Base-by-base conservation (phyloP, 1,140 invertebrate species). In the Ylistrum balloti region DNA sequence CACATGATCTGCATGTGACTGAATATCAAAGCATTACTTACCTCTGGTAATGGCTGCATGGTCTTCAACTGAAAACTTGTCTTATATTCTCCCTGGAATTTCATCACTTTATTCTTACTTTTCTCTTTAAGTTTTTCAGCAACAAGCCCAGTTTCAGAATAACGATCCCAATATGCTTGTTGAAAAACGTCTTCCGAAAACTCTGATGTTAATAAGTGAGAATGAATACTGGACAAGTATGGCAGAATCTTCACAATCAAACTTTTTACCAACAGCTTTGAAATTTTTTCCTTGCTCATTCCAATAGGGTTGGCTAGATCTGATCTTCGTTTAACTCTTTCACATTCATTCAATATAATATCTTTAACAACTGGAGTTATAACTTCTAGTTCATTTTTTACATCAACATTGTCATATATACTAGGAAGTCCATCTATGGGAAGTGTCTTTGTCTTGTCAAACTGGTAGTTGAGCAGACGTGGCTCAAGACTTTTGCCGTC, bases 51-150 rank as follows among this genome's bases (percentile, higher is more conserved):
- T n/a, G 56, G 56, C 1, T 5, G 56, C 56, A 5, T n/a, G 5
- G 56, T 74, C 56, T n/a, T 74, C n/a, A 74, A n/a, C 13, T 74
- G 56, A 11, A 74, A 74, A 74, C 56, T 74, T 74, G 56, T 74
- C n/a, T 74, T 74, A 28, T 28, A 74, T 74, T 74, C 56, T 74
- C 56, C 56, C n/a, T 74, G 56, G 13, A 17, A 74, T 74, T 74
- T 74, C 56, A 74, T 74, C 56, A 74, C 56, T 28, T 74, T 74
- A 28, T 74, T n/a, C 56, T 74, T n/a, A 11, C 5, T 5, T 28
- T 74, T n/a, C 5, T 28, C n/a, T n/a, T n/a, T n/a, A n/a, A n/a
- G 9, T 28, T 28, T 74, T 28, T 74, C n/a, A 28, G 22, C 9
- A n/a, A 74, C 1, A 28, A 74, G 56, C n/a, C 56, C 56, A 28